These are phyloP conservation scores for Leptestheria dahalacensis DNA, from an alignment of 1,140 invertebrate genomes.

Conservation along the genomic window DNA sequence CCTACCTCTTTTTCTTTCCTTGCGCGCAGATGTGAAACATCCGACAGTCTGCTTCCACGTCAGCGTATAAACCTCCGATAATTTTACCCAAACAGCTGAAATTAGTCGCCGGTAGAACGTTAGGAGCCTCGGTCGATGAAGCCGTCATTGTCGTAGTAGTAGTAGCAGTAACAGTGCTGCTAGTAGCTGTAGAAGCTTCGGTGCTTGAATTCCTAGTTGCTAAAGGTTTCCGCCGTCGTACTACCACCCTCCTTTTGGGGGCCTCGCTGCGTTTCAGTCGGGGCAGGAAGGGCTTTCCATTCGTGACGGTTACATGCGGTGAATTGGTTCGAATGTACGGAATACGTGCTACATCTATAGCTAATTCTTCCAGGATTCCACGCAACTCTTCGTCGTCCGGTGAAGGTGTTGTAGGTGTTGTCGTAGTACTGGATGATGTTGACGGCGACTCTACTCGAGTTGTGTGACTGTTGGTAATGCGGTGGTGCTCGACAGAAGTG, in stretches of 20 bases:
- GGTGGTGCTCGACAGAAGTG: not conserved
- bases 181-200: not conserved
- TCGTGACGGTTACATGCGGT: not conserved
- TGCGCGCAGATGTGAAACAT: not conserved
- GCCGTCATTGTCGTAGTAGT: not conserved
- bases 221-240: no score
- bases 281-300: no score
- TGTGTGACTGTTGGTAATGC: not conserved
- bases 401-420: not conserved
- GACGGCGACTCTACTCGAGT: no score
- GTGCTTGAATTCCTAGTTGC: no score
- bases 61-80: slow-evolving; percentile 2
- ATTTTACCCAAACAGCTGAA: slow-evolving; percentile 2
- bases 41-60: not conserved
- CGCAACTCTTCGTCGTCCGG: not conserved
- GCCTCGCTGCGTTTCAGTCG: no score
- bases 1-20: slow-evolving; percentile 5
- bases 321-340: not conserved
- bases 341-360: not conserved
- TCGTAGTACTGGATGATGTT: not conserved
- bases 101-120: not conserved
- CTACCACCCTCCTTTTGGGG: no score
- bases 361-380: not conserved
- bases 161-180: not conserved
- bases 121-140: not conserved